Percentiles rank a stretch among this genome's conserved stretches.
Conservation (phyloP, 1,140 invertebrate species). For the Cydia strobilella region DNA sequence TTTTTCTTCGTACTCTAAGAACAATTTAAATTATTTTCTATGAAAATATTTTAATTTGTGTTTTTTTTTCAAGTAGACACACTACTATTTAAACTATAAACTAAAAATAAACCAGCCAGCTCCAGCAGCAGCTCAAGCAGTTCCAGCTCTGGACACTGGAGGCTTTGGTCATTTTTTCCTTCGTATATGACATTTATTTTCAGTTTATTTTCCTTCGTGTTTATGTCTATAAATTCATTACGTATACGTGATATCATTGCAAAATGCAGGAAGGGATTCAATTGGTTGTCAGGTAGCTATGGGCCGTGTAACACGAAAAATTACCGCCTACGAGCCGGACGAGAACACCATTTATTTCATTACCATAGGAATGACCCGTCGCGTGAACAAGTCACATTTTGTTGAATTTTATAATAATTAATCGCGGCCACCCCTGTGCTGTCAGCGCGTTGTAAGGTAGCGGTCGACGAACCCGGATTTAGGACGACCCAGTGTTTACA, state of each 20-base stretch:
- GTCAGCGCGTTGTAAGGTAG: slow-evolving; percentile 54
- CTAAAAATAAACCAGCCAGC: too few relatives aligned
- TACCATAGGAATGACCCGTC: slow-evolving; percentile 39
- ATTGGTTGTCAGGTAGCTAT: slow-evolving; percentile 5
- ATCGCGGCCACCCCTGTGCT: slow-evolving; percentile 68
- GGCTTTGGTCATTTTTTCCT: too few relatives aligned
- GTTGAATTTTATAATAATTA: slow-evolving; percentile 72
- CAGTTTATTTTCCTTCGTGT: not conserved
- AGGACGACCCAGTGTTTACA: slow-evolving; percentile 65
- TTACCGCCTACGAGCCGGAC: slow-evolving; percentile 7
- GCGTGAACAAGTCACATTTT: slow-evolving; percentile 63
- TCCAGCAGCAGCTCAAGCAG: too few relatives aligned
- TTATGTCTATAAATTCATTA: not conserved
- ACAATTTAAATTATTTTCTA: too few relatives aligned
- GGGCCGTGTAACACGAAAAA: slow-evolving; percentile 25
- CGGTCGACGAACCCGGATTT: slow-evolving; percentile 71
- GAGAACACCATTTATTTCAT: slow-evolving; percentile 35
- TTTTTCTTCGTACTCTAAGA: too few relatives aligned
- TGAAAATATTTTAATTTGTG: too few relatives aligned
- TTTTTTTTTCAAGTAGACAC: too few relatives aligned
- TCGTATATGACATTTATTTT: too few relatives aligned
- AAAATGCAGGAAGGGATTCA: slow-evolving; percentile 24
- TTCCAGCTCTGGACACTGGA: too few relatives aligned
- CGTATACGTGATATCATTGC: not conserved
- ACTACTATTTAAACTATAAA: too few relatives aligned